Conservation (phyloP, 1,140 invertebrate genomes). For the Cyclina sinensis region DNA sequence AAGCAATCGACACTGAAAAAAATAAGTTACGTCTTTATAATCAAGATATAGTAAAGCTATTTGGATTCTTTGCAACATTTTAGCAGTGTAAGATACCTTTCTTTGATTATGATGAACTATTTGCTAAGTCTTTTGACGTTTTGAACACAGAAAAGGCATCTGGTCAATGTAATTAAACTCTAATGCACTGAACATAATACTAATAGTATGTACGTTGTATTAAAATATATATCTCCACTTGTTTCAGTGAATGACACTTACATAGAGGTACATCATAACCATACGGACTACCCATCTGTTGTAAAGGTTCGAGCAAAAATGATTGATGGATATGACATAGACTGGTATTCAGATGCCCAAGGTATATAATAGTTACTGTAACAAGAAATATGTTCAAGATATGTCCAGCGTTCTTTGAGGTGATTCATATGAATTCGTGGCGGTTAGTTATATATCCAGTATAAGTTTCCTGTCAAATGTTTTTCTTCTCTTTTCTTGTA, state of each 20-base stretch:
- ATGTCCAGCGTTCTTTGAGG: not conserved
- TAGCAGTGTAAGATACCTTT: too few relatives aligned
- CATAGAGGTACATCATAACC: not conserved
- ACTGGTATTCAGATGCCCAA: slow-evolving; percentile 12
- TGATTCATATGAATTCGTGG: not conserved
- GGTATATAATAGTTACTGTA: not conserved
- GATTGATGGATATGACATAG: not conserved
- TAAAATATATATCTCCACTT: not conserved
- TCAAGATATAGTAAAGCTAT: too few relatives aligned
- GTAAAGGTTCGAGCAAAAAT: not conserved
- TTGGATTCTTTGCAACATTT: too few relatives aligned
- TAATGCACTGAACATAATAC: too few relatives aligned
- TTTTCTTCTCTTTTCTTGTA: not conserved
- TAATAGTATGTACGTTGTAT: too few relatives aligned
- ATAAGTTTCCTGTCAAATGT: not conserved
- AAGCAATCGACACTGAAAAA: too few relatives aligned
- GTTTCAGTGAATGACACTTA: not conserved
- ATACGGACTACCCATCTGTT: not conserved
- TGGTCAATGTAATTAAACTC: too few relatives aligned
- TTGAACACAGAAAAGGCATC: too few relatives aligned
- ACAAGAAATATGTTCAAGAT: too few relatives aligned
- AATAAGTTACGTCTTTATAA: too few relatives aligned
- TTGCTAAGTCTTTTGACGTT: not conserved
- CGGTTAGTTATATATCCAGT: too few relatives aligned
- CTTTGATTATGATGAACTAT: not conserved